Evolutionary conservation across 1,140 invertebrate species (phyloP).

Genomic region (Archivesica marissinica): DNA sequence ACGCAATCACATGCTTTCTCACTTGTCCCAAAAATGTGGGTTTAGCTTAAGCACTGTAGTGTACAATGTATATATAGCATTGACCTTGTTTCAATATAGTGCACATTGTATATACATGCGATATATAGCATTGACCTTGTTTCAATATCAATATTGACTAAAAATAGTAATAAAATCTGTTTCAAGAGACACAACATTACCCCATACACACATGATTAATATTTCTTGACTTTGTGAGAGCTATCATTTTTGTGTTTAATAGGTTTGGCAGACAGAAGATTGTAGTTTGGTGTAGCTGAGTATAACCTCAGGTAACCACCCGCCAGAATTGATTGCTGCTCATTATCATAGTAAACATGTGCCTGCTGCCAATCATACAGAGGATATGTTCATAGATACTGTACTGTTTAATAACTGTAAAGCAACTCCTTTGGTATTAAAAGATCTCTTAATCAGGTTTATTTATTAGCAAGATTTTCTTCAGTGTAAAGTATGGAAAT

Average conservation of each 20-base stretch:
- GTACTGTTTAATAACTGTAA: background rate
- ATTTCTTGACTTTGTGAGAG: slow-evolving; percentile 14
- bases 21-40: too few species aligned
- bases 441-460: slow-evolving; percentile 20
- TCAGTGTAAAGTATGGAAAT: too few species aligned
- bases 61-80: too few species aligned
- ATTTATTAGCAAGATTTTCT: too few species aligned
- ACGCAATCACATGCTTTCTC: too few species aligned
- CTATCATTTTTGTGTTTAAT: slow-evolving; percentile 16
- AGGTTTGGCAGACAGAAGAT: slow-evolving; percentile 19
- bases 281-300: slow-evolving; percentile 26
- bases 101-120: too few species aligned
- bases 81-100: too few species aligned
- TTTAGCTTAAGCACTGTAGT: too few species aligned
- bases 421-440: background rate
- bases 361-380: slow-evolving; percentile 3
- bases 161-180: too few species aligned
- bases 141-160: too few species aligned
- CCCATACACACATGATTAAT: slow-evolving; percentile 9
- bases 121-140: too few species aligned
- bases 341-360: slow-evolving; percentile 38
- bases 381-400: slow-evolving; percentile 2
- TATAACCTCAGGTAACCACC: slow-evolving; percentile 15
- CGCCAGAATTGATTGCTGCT: background rate
- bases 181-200: slow-evolving; percentile 1